Percentiles rank a stretch among this genome's conserved stretches.
Conservation (phyloP, 2,888 invertebrate species). For the Augiades crinisus region DNA sequence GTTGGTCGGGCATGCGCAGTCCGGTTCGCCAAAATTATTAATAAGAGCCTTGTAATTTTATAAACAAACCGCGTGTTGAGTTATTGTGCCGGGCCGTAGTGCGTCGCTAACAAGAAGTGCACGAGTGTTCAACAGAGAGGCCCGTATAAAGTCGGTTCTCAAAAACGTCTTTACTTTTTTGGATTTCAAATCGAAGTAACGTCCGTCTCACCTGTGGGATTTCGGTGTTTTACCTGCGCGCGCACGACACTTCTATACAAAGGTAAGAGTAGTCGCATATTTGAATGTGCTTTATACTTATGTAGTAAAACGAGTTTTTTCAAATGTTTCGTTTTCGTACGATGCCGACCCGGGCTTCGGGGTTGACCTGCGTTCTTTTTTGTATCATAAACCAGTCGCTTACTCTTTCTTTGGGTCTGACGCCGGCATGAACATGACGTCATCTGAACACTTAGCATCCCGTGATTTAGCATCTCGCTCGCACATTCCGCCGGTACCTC, state of each 20-base stretch:
- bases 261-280: constrained; percentile 52
- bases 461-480: constrained; percentile 50
- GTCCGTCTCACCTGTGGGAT: constrained; percentile 72
- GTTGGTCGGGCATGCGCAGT: constrained; percentile 76
- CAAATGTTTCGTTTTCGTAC: constrained; percentile 38
- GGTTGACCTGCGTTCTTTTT: constrained; percentile 39
- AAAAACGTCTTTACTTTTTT: constrained; percentile 41
- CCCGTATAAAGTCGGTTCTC: constrained; percentile 37
- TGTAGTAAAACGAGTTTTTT: constrained; percentile 38
- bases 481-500: constrained; percentile 37
- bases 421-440: constrained; percentile 51
- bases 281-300: constrained; percentile 38
- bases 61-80: constrained; percentile 70
- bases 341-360: constrained; percentile 28
- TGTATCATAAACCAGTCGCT: constrained; percentile 47
- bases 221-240: constrained; percentile 76
- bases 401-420: constrained; percentile 45
- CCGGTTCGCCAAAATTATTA: constrained; percentile 63
- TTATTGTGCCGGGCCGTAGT: constrained; percentile 52
- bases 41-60: constrained; percentile 71
- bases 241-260: constrained; percentile 69
- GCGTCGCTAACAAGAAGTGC: constrained; percentile 56
- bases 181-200: constrained; percentile 61
- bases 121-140: constrained; percentile 44
- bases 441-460: constrained; percentile 49